Conservation (phyloP, 1,140 invertebrate genomes). For the Pantala flavescens region DNA sequence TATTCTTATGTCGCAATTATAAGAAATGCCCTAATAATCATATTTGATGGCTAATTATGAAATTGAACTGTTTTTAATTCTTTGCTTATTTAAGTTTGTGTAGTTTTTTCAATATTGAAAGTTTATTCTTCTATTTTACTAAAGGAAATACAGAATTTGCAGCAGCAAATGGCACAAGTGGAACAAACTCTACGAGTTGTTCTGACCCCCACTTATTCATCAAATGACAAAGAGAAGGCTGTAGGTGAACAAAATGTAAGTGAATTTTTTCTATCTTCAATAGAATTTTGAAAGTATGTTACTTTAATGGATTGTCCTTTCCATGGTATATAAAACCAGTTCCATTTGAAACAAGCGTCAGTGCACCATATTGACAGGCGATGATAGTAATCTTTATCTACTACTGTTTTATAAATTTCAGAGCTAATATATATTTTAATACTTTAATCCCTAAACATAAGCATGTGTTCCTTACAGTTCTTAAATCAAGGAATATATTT, state of each 20-base stretch:
- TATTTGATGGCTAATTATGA: no score
- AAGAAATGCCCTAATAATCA: no score
- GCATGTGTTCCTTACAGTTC: not conserved
- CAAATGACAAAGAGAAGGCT: slow-evolving; percentile 73
- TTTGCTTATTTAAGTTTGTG: no score
- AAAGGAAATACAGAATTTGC: slow-evolving; percentile 71
- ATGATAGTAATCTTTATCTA: not conserved
- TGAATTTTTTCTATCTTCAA: slow-evolving; percentile 25
- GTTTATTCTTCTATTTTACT: not conserved
- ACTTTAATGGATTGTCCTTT: not conserved
- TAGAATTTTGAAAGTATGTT: slow-evolving; percentile 12
- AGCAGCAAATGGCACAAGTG: slow-evolving; percentile 69
- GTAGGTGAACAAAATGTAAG: slow-evolving; percentile 86
- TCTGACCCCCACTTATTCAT: slow-evolving; percentile 67
- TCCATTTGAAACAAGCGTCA: not conserved
- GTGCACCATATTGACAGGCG: not conserved
- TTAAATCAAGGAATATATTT: not conserved
- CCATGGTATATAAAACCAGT: not conserved
- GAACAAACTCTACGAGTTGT: slow-evolving; percentile 75
- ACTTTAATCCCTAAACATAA: not conserved
- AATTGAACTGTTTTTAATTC: no score
- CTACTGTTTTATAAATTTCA: not conserved
- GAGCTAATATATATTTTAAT: not conserved
- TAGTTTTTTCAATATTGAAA: not conserved
- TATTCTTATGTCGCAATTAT: no score